A percentile compares a stretch with the other conserved stretches of the same genome.
These are phyloP conservation scores for Phenganax marumi DNA, from an alignment of 92 coral and sea anemone genomes.

Conservation along the genomic window DNA sequence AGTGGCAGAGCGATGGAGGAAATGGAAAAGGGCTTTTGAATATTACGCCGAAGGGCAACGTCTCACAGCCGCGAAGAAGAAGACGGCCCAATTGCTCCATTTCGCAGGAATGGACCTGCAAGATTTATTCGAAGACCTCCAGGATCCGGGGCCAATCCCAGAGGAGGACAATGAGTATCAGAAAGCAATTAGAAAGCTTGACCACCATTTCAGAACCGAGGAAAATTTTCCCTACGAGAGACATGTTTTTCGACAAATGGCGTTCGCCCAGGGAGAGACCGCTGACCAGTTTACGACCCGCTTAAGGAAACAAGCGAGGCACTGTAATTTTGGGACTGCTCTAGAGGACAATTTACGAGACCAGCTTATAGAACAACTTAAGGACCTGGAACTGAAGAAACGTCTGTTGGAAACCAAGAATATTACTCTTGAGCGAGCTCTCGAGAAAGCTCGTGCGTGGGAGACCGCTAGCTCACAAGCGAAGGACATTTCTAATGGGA, in stretches of 20 bases:
- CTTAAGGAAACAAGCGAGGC: constrained; percentile 59
- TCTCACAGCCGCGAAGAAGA: constrained; percentile 30
- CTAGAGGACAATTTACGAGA: constrained; percentile 62
- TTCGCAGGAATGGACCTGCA: constrained; percentile 61
- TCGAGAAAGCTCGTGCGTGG: constrained; percentile 51
- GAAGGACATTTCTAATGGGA: constrained; percentile 35
- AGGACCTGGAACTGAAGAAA: constrained; percentile 46
- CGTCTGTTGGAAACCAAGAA: constrained; percentile 56
- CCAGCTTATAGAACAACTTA: constrained; percentile 57
- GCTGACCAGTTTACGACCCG: constrained; percentile 63
- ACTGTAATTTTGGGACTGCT: constrained; percentile 60
- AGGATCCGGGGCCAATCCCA: constrained; percentile 51
- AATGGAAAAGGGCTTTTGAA: constrained; percentile 56
- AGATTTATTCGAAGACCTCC: constrained; percentile 56
- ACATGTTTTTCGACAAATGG: constrained; percentile 58
- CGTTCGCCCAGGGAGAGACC: constrained; percentile 48
- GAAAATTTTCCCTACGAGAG: constrained; percentile 57
- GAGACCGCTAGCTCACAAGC: constrained; percentile 57
- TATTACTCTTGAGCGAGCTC: constrained; percentile 59
- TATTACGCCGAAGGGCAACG: constrained; percentile 52
- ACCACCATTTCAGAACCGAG: constrained; percentile 52
- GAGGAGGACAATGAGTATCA: constrained; percentile 48
- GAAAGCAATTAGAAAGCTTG: constrained; percentile 57
- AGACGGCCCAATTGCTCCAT: constrained; percentile 53
- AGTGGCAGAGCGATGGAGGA: constrained; percentile 48